These are phyloP conservation scores for Idaea dimidiata DNA, from an alignment of 2,888 invertebrate species.

Conservation along the genomic window DNA sequence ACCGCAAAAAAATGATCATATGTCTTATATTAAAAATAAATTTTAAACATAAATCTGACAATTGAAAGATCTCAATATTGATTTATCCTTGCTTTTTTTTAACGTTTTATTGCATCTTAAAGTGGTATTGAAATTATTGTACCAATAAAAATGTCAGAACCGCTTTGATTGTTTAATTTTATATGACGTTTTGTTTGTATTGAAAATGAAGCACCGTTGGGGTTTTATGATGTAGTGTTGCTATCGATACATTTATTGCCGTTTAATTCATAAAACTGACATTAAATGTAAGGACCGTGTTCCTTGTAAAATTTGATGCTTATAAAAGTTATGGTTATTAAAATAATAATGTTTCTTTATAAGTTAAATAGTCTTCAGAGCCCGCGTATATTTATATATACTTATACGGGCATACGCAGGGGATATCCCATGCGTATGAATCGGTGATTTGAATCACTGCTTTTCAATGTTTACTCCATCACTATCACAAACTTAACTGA, in stretches of 20 bases:
- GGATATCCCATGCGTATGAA: too few species aligned
- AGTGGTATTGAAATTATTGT: conserved; percentile 39
- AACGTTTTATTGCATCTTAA: conserved; percentile 19
- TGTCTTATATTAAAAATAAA: conserved; percentile 13
- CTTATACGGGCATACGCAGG: too few species aligned
- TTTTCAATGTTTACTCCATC: too few species aligned
- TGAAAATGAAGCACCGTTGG: conserved; percentile 2
- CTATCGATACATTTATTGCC: too few species aligned
- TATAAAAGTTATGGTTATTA: too few species aligned
- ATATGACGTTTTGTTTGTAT: conserved; percentile 41
- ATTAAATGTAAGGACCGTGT: background rate
- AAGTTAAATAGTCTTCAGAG: too few species aligned
- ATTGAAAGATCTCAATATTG: conserved; percentile 19
- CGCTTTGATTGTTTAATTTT: conserved; percentile 46
- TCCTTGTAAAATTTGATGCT: too few species aligned
- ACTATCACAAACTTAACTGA: too few species aligned
- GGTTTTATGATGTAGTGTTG: background rate
- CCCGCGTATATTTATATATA: too few species aligned
- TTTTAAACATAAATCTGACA: conserved; percentile 24
- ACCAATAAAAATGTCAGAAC: conserved; percentile 46
- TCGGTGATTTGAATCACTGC: too few species aligned
- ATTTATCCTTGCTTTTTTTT: conserved; percentile 21
- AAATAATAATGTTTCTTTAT: too few species aligned
- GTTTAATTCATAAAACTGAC: background rate
- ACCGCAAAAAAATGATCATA: background rate